phyloP scores from a whole-genome alignment of 2,888 invertebrate genomes.

The Coleophora flavipennella region DNA sequence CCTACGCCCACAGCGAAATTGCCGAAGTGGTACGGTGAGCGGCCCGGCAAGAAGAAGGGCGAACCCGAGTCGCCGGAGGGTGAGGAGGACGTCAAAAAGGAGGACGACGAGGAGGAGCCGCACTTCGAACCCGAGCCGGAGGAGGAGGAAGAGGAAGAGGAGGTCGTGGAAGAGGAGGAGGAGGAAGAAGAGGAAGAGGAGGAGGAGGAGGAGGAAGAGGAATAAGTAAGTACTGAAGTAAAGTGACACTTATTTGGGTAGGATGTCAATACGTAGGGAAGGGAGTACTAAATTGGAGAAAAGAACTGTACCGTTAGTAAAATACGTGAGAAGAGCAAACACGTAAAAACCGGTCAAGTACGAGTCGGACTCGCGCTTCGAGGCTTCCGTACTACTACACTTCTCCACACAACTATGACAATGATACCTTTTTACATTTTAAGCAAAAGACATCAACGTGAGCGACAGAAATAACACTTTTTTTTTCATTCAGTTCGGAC shows the following conservation, averaged over 20 bases:
- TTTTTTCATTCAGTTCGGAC: too few species aligned
- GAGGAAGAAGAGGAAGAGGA: slow-evolving; percentile 82
- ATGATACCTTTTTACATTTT: too few species aligned
- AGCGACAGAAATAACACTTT: too few species aligned
- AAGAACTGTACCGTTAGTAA: too few species aligned
- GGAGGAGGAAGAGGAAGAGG: slow-evolving; percentile 80
- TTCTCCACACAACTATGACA: too few species aligned
- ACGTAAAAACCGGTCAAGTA: too few species aligned
- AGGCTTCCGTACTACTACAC: too few species aligned
- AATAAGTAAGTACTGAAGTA: slow-evolving; percentile 52
- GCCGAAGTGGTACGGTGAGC: slow-evolving; percentile 96
- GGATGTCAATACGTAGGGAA: too few species aligned
- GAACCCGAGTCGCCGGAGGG: slow-evolving; percentile 93
- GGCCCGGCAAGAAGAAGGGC: slow-evolving; percentile 93
- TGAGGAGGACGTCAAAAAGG: slow-evolving; percentile 88
- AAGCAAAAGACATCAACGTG: too few species aligned
- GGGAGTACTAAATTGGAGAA: neutral
- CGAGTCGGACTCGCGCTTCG: too few species aligned
- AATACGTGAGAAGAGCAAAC: too few species aligned
- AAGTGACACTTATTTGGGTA: too few species aligned
- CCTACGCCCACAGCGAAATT: slow-evolving; percentile 90
- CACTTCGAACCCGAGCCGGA: slow-evolving; percentile 79
- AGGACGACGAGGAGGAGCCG: slow-evolving; percentile 79
- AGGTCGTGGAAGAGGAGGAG: slow-evolving; percentile 82
- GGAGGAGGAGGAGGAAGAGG: slow-evolving; percentile 72